Evolutionary conservation across 1,140 invertebrate genomes (phyloP), one percentile per base, ranked within the genome.

Genomic region (Drosophila chauvacae): DNA sequence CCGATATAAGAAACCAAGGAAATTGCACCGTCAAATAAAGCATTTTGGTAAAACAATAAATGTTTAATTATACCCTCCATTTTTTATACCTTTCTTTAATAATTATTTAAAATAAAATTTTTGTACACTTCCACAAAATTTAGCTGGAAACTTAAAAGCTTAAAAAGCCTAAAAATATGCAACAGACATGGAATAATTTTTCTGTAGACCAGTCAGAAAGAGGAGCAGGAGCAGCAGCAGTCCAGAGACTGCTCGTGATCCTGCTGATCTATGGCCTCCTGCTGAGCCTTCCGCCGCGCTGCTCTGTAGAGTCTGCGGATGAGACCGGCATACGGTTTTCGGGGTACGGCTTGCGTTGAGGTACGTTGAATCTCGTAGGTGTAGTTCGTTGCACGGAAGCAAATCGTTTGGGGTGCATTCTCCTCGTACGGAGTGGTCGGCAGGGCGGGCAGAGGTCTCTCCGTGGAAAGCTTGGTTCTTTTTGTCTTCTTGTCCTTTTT

Each of bases 151-250:
- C 7, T 51, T 51, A 3, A 18, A 26, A 39, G 30, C 59, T 50
- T 5, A 2, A 28, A 42, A 28, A 20, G 47, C 71, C 73, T 18
- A 66, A 75, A 66, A 66, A 48, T 66, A 76, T 66, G 71, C 73
- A 53, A 55, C 4, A 51, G 5, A 11, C 47, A 11, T 37, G 13
- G 7, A 39, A 4, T 7, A 20, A 48, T 69, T 57, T 74, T 41
- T 28, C 23, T 18, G 23, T 20, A 26, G 10, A 42, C 33, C 53
- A 50, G 35, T 30, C 57, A 60, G 28, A 61, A 42, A 10, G 60
- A 62, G 14, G n/a, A 35, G 47, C 77, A 77, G 28, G 45, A 73
- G 44, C 50, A 58, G 44, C 39, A 41, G 26, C 41, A 35, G 33
- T 47, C 18, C 11, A 11, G 16, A 4, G 33, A 23, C 3, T 55